Evolutionary conservation across 2,113 vertebrate genomes (phyloP).

Genomic region (Piprites chloris): DNA sequence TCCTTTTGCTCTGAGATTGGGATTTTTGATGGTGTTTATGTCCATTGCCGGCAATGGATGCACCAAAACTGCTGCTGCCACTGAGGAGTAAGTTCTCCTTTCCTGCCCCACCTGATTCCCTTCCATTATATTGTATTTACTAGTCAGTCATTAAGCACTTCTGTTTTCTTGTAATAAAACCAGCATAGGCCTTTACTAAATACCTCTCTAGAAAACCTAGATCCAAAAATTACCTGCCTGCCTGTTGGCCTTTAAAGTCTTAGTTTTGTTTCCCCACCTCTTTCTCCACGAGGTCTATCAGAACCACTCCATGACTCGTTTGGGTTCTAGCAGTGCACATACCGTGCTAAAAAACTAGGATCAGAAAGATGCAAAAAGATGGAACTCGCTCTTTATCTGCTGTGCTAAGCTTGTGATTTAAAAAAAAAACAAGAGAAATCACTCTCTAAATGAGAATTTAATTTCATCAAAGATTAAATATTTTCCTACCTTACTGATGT

Average conservation of each 20-base stretch:
- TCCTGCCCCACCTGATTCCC: neutral
- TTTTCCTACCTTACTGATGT: neutral
- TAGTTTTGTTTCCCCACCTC: slow-evolving; percentile 24
- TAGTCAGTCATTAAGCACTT: slow-evolving; percentile 62
- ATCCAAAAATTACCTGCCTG: neutral
- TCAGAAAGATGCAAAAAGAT: slow-evolving; percentile 22
- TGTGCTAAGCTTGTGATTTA: slow-evolving; percentile 24
- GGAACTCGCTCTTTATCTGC: slow-evolving; percentile 1
- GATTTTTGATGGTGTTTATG: slow-evolving; percentile 57
- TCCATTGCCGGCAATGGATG: slow-evolving; percentile 76
- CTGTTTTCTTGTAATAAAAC: slow-evolving; percentile 49
- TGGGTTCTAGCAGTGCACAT: slow-evolving; percentile 34
- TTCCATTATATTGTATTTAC: slow-evolving; percentile 49
- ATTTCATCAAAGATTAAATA: neutral
- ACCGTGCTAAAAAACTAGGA: neutral
- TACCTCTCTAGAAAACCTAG: slow-evolving; percentile 60
- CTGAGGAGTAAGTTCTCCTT: slow-evolving; percentile 61
- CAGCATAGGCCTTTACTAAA: slow-evolving; percentile 60
- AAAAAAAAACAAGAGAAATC: neutral
- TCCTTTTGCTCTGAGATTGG: slow-evolving; percentile 53
- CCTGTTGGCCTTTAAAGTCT: slow-evolving; percentile 52
- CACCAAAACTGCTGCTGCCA: slow-evolving; percentile 72
- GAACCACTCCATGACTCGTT: neutral
- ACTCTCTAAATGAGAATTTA: neutral
- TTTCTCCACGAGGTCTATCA: slow-evolving; percentile 21